phyloP scores from a whole-genome alignment of 2,113 vertebrate species.

The Tachysurus vachellii region DNA sequence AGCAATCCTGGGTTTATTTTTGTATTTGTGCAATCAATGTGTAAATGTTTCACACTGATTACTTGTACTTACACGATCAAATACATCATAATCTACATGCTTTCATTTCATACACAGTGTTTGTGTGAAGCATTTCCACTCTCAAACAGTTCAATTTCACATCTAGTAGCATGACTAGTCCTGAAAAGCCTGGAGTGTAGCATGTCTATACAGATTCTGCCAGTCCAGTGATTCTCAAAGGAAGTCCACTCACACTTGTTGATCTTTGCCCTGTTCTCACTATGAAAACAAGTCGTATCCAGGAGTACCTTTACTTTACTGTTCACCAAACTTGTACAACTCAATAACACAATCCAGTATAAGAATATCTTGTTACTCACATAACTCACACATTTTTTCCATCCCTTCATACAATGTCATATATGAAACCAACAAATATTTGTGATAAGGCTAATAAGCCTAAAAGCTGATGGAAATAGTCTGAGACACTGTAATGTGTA shows the following conservation, averaged over 20 bases:
- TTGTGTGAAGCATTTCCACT: neutral
- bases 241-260: neutral
- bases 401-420: neutral
- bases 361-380: neutral
- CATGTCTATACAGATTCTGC: neutral
- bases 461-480: neutral
- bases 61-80: neutral
- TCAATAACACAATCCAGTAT: neutral
- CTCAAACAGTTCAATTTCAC: neutral
- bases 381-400: neutral
- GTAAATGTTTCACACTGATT: neutral
- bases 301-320: neutral
- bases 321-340: neutral
- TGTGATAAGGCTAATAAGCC: neutral
- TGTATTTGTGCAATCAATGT: neutral
- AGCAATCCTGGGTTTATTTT: neutral
- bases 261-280: conserved; percentile 24
- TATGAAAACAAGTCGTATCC: neutral
- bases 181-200: neutral
- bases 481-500: neutral
- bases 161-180: neutral
- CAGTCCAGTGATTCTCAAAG: conserved; percentile 5
- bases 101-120: neutral
- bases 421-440: neutral
- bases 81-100: neutral